Percentiles rank a stretch among this genome's conserved stretches.
Evolutionary conservation across 2,113 vertebrate genomes (phyloP).

Genomic region (Nothobranchius furzeri): DNA sequence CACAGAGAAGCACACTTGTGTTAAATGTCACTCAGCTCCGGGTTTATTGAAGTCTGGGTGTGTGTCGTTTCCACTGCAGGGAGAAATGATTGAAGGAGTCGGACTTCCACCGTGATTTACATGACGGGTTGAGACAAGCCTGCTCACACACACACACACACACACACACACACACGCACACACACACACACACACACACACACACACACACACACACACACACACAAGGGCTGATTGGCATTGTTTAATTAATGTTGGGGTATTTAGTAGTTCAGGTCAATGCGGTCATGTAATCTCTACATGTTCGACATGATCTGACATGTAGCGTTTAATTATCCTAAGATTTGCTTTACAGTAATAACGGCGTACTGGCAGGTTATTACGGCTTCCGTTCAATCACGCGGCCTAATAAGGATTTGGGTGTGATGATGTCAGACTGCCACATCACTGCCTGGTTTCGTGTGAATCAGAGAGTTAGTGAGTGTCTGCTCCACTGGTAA

Average conservation of each 20-base stretch:
- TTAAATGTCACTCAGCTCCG: slow-evolving; percentile 61
- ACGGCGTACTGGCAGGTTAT: slow-evolving; percentile 29
- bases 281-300: background rate
- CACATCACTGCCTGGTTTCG: slow-evolving; percentile 14
- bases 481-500: slow-evolving; percentile 13
- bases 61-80: slow-evolving; percentile 52
- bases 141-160: slow-evolving; percentile 4
- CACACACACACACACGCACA: no score
- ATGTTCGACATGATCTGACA: slow-evolving; percentile 6
- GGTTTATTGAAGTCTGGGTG: slow-evolving; percentile 58
- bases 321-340: slow-evolving; percentile 21
- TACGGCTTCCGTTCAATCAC: slow-evolving; percentile 30
- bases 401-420: slow-evolving; percentile 27
- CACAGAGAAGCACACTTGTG: slow-evolving; percentile 22
- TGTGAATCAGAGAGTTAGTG: background rate
- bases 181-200: background rate
- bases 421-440: slow-evolving; percentile 17
- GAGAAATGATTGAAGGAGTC: slow-evolving; percentile 52
- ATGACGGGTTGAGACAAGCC: slow-evolving; percentile 43
- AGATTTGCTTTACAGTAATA: slow-evolving; percentile 9
- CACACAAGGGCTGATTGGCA: background rate
- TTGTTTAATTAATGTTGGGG: slow-evolving; percentile 20
- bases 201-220: slow-evolving; percentile 1
- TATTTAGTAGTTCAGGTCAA: slow-evolving; percentile 3
- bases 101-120: slow-evolving; percentile 59